Evolutionary conservation across 1,140 invertebrate species (phyloP), one percentile per base, ranked within the genome.

Genomic region (Bombus waltoni): DNA sequence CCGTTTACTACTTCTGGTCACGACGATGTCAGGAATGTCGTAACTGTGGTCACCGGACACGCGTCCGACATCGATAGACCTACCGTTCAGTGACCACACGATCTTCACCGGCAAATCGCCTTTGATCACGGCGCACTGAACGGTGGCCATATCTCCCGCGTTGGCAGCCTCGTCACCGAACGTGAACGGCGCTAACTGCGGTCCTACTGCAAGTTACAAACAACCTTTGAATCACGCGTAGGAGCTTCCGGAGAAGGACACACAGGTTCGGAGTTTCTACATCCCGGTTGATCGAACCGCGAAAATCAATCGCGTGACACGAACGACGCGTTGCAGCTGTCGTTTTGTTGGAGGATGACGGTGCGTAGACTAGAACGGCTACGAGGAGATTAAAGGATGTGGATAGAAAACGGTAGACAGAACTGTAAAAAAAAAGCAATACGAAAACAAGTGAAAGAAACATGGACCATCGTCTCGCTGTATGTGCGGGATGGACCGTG

Each of bases 61-160:
- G 80, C 62, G 85, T 40, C 75, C 87, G 25, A 83, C 85, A 32
- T 91, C 90, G 66, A 95, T 85, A n/a, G 86, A 85, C 77, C 94
- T 86, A 42, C 94, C 94, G 93, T 96, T 97, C 91, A 97, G 96
- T 70, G 96, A 96, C 97, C 97, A 98, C 38, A 95, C 95, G 88
- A 98, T 97, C 72, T 96, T 96, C 78, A 98, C 94, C 11, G 97
- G 97, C 88, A 97, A 95, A 92, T 98, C 97, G 65, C 98, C 98
- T 92, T 97, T 97, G 32, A 96, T 96, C 57, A 97, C 97, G 83
- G 97, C 95, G 93, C 97, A 98, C 89, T 96, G 96, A 66, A 97
- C 96, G 88, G 97, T 97, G 68, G 96, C 96, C 89, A 96, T 96
- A 85, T 97, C 97, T 62, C 97, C 97, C 65, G 97, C 97, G 93